phyloP scores from a whole-genome alignment of 2,797 vertebrate genomes.

The Brachyrhaphis roseni region DNA sequence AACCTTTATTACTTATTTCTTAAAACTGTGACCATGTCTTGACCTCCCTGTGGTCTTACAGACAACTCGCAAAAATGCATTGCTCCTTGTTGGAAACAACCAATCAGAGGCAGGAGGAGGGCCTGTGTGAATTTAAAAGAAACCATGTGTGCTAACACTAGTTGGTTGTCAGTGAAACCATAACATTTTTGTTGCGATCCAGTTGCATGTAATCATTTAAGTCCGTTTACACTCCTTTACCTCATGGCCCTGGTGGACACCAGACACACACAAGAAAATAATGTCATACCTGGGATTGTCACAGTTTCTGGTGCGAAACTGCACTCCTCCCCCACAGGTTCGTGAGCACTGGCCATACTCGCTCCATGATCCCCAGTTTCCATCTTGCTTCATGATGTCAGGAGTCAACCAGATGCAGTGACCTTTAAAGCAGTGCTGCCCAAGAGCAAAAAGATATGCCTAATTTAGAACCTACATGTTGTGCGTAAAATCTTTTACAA shows the following conservation, averaged over 20 bases:
- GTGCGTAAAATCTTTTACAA: neutral
- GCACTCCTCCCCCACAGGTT: slow-evolving; percentile 91
- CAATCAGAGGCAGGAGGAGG: no score
- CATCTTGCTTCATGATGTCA: slow-evolving; percentile 94
- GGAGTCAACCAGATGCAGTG: slow-evolving; percentile 96
- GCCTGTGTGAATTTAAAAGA: neutral
- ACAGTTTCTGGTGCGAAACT: slow-evolving; percentile 91
- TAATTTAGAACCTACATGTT: neutral
- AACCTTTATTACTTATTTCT: no score
- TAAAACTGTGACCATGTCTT: no score
- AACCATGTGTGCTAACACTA: neutral
- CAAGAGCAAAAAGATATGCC: slow-evolving; percentile 11
- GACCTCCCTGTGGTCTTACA: no score
- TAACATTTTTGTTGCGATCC: no score
- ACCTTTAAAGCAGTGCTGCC: slow-evolving; percentile 96
- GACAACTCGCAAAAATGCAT: no score
- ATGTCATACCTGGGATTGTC: slow-evolving; percentile 91
- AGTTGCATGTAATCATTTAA: neutral
- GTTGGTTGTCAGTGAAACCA: no score
- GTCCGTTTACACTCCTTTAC: neutral
- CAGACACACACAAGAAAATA: neutral
- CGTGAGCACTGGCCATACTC: slow-evolving; percentile 93
- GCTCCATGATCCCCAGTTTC: slow-evolving; percentile 95
- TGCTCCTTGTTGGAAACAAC: no score
- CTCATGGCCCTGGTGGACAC: neutral